phyloP scores from a whole-genome alignment of 2,797 vertebrate genomes.

The Chelon labrosus region DNA sequence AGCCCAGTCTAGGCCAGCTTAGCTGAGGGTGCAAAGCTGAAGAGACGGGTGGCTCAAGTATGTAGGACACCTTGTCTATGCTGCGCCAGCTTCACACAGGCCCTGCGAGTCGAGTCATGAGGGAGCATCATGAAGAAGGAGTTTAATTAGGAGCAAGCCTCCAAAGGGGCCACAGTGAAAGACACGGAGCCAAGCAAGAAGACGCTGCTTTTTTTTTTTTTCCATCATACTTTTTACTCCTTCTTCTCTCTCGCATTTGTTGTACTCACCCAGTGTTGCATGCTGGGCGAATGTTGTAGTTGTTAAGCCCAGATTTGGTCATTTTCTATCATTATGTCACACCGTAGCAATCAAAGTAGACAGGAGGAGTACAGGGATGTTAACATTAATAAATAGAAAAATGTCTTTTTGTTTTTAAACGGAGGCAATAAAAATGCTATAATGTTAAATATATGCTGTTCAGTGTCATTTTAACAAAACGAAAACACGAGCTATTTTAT shows the following conservation, averaged over 20 bases:
- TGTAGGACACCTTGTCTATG: conserved; percentile 87
- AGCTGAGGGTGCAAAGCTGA: conserved; percentile 64
- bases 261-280: conserved; percentile 13
- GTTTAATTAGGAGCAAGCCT: conserved; percentile 89
- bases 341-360: neutral
- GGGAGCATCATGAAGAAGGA: conserved; percentile 85
- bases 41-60: conserved; percentile 81
- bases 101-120: conserved; percentile 84
- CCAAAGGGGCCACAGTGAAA: conserved; percentile 80
- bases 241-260: conserved; percentile 32
- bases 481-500: conserved; percentile 34
- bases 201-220: conserved; percentile 63
- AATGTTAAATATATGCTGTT: conserved; percentile 12
- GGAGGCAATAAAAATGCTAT: neutral
- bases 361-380: too few species aligned
- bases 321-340: too few species aligned
- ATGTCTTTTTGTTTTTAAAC: neutral
- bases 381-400: neutral
- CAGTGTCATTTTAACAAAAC: conserved; percentile 13
- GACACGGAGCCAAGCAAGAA: conserved; percentile 76
- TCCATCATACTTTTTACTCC: conserved; percentile 41
- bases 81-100: conserved; percentile 79
- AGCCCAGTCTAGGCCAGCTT: conserved; percentile 53
- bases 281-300: neutral
- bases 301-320: neutral